These are phyloP conservation scores for Melitaea athalia DNA, from an alignment of 2,888 invertebrate genomes.

Conservation along the genomic window DNA sequence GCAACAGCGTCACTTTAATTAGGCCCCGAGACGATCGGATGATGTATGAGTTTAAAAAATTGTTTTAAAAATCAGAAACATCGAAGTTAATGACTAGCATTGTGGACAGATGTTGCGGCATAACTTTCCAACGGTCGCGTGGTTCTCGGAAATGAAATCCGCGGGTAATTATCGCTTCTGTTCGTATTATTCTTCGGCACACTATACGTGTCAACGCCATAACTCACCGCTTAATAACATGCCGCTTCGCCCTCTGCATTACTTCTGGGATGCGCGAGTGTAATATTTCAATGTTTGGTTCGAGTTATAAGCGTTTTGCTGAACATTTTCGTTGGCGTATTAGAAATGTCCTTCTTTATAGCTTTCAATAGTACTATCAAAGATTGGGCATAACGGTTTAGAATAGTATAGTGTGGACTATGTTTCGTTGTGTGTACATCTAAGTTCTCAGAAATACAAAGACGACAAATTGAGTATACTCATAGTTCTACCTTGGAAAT, in stretches of 20 bases:
- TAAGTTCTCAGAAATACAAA: too few relatives aligned
- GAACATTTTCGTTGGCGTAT: constrained; percentile 2
- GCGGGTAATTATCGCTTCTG: constrained; percentile 76
- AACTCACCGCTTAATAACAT: constrained; percentile 76
- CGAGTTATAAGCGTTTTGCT: constrained; percentile 41
- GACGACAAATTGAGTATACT: too few relatives aligned
- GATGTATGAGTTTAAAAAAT: constrained; percentile 29
- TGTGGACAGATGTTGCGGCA: constrained; percentile 31
- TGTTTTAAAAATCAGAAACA: constrained; percentile 26
- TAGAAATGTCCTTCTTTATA: too few relatives aligned
- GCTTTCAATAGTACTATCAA: too few relatives aligned
- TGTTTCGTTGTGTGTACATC: too few relatives aligned
- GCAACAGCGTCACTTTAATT: constrained; percentile 22
- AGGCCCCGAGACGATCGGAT: constrained; percentile 20
- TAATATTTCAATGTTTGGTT: constrained; percentile 43
- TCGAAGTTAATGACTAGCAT: constrained; percentile 29
- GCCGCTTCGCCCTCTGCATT: constrained; percentile 55
- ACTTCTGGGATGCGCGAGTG: constrained; percentile 67
- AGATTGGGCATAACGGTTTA: too few relatives aligned
- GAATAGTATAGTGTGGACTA: too few relatives aligned
- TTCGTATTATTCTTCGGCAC: constrained; percentile 57
- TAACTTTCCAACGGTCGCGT: constrained; percentile 55
- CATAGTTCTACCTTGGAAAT: too few relatives aligned
- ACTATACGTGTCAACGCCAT: constrained; percentile 68
- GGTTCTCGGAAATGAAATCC: constrained; percentile 55